Evolutionary conservation across 2,888 invertebrate species (phyloP).

Genomic region (Lithophane semibrunnea): DNA sequence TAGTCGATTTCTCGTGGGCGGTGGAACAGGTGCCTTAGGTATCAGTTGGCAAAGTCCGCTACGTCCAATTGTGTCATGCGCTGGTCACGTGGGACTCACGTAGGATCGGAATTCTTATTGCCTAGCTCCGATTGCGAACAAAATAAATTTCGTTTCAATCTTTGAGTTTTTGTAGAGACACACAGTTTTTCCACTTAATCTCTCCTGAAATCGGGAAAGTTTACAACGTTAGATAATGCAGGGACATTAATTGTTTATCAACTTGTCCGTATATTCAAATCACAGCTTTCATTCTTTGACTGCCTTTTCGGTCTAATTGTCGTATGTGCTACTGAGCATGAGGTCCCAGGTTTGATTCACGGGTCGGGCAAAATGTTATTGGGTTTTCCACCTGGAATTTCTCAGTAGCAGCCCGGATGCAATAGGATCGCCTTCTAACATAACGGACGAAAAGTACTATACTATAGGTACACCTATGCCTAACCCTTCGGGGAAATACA

Average conservation of each 20-base stretch:
- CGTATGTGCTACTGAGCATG: too few species aligned
- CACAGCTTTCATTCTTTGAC: neutral
- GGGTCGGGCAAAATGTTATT: too few species aligned
- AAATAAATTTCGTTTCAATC: constrained; percentile 38
- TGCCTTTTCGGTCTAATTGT: too few species aligned
- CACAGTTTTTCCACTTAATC: neutral
- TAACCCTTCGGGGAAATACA: too few species aligned
- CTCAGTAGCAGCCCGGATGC: too few species aligned
- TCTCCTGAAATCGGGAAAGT: neutral
- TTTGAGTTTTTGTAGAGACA: constrained; percentile 7
- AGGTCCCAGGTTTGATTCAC: too few species aligned
- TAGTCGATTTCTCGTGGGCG: too few species aligned
- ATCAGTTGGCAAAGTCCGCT: constrained; percentile 26
- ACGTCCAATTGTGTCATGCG: constrained; percentile 41
- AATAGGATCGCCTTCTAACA: too few species aligned
- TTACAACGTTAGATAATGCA: neutral
- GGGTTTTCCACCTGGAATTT: too few species aligned
- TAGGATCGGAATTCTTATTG: constrained; percentile 46
- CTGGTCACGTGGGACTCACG: constrained; percentile 48
- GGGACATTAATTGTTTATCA: neutral
- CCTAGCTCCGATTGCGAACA: constrained; percentile 28
- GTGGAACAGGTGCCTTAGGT: neutral
- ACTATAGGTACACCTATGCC: too few species aligned
- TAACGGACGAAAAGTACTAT: too few species aligned
- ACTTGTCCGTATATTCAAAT: neutral